phyloP scores from a whole-genome alignment of 2,797 vertebrate species.

The Chiloscyllium punctatum region DNA sequence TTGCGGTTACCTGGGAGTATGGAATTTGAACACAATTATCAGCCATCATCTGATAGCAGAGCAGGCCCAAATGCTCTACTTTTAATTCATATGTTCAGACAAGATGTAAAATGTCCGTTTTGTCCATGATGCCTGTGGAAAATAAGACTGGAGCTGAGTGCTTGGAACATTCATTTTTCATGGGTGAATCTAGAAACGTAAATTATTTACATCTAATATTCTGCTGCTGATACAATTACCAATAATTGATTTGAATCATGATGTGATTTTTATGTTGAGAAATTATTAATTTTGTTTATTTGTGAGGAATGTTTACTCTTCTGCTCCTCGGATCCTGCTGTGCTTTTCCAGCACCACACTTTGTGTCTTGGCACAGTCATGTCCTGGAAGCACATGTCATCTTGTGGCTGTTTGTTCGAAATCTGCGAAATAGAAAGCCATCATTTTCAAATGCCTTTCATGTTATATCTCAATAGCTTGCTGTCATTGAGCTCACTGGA shows the following conservation, averaged over 20 bases:
- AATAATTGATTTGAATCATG: not conserved
- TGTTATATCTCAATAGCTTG: not conserved
- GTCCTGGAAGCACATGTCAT: not conserved
- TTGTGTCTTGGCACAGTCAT: not conserved
- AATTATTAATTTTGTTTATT: not conserved
- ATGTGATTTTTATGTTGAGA: not conserved
- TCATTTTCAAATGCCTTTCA: not conserved
- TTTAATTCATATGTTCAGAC: no score
- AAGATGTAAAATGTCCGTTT: not conserved
- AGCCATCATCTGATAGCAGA: no score
- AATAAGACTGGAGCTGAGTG: not conserved
- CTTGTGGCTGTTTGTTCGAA: not conserved
- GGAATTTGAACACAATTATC: no score
- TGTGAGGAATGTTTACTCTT: not conserved
- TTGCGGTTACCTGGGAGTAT: no score
- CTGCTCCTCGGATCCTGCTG: no score
- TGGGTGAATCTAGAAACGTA: not conserved
- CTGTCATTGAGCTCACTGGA: not conserved
- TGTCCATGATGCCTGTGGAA: not conserved
- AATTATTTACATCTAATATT: not conserved
- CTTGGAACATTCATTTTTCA: not conserved
- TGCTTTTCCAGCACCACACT: no score
- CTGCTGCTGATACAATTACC: not conserved
- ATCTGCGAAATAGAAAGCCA: not conserved
- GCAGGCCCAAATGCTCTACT: no score